These are phyloP conservation scores for Macaria liturata DNA, from an alignment of 2,888 invertebrate genomes.

Conservation along the genomic window DNA sequence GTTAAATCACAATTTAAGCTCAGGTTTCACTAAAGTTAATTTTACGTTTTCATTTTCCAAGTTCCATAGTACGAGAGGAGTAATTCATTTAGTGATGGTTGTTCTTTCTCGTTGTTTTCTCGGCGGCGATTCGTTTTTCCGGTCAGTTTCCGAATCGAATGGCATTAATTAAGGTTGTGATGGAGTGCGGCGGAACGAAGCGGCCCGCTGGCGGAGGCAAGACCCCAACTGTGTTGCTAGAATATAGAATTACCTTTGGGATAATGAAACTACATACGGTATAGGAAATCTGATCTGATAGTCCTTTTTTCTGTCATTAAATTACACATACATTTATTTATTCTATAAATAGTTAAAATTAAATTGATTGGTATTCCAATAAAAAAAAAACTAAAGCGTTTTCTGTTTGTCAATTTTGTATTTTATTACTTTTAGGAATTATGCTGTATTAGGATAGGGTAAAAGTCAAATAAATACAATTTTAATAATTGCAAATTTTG, in stretches of 20 bases:
- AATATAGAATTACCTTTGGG: neutral
- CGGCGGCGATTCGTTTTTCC: slow-evolving; percentile 57
- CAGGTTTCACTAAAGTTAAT: neutral
- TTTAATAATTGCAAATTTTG: too few relatives aligned
- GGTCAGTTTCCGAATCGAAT: slow-evolving; percentile 72
- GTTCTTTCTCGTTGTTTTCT: slow-evolving; percentile 35
- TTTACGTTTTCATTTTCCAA: slow-evolving; percentile 4
- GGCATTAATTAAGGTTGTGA: slow-evolving; percentile 73
- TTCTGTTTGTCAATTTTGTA: too few relatives aligned
- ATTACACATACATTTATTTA: too few relatives aligned
- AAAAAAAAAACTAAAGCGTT: too few relatives aligned
- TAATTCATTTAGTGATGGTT: slow-evolving; percentile 28
- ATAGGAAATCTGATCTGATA: too few relatives aligned
- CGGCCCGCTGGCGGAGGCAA: slow-evolving; percentile 27
- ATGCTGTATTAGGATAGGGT: too few relatives aligned
- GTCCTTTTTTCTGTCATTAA: too few relatives aligned
- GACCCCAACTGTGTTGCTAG: slow-evolving; percentile 29
- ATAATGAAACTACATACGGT: neutral
- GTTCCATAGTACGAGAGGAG: slow-evolving; percentile 15
- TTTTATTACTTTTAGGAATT: too few relatives aligned
- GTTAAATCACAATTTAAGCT: too few relatives aligned
- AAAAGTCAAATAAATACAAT: too few relatives aligned
- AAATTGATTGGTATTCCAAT: too few relatives aligned
- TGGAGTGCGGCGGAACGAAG: slow-evolving; percentile 60
- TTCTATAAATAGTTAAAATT: too few relatives aligned